Evolutionary conservation across 2,113 vertebrate species (phyloP).

Genomic region (Elanoides forficatus): DNA sequence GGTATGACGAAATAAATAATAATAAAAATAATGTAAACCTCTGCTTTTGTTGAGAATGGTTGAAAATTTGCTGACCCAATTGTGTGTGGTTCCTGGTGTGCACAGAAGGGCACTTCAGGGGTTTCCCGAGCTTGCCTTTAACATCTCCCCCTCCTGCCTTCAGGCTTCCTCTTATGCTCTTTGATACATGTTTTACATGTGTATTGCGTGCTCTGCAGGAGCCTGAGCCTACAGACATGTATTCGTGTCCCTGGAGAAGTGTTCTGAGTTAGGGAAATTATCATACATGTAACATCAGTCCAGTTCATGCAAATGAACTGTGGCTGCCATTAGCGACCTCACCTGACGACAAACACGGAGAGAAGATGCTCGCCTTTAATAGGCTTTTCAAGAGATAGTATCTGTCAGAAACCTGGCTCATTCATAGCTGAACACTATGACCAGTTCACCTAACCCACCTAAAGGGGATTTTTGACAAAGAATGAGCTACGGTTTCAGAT

Average conservation of each 20-base stretch:
- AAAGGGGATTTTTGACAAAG: neutral
- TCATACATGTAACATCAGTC: neutral
- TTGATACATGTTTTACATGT: neutral
- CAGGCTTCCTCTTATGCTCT: neutral
- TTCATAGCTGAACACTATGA: neutral
- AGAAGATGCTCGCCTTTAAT: neutral
- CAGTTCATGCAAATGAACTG: neutral
- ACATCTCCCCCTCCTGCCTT: neutral
- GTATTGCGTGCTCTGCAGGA: neutral
- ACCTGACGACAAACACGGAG: neutral
- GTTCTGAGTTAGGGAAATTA: neutral
- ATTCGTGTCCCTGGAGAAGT: neutral
- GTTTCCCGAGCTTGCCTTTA: neutral
- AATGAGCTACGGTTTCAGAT: neutral
- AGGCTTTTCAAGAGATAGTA: neutral
- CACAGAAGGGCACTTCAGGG: neutral
- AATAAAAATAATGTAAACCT: neutral
- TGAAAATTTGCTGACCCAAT: neutral
- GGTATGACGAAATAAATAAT: neutral
- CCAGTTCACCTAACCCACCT: neutral
- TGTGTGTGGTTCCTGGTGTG: neutral
- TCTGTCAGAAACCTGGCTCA: neutral
- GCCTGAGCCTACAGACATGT: neutral
- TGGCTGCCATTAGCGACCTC: neutral
- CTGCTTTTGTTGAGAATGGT: neutral